These are phyloP conservation scores for Hyposoter dolosus DNA, from an alignment of 2,888 invertebrate species.

Conservation along the genomic window DNA sequence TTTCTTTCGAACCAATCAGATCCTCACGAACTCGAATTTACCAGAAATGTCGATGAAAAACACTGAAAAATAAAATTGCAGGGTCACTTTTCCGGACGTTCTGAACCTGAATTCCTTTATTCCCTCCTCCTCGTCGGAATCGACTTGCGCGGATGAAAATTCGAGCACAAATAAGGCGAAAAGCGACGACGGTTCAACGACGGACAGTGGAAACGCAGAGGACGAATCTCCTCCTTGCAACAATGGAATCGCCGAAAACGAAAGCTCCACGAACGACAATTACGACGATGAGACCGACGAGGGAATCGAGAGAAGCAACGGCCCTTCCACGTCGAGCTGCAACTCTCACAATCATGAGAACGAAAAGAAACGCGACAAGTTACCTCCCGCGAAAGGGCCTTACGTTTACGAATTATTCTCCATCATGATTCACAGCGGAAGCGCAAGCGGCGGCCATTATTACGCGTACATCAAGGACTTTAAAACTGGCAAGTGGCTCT, in stretches of 20 bases:
- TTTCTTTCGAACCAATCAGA: not conserved
- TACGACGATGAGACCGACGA: constrained; percentile 88
- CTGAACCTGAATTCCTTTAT: constrained; percentile 92
- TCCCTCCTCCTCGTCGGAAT: constrained; percentile 78
- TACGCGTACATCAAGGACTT: constrained; percentile 96
- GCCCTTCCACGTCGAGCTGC: constrained; percentile 83
- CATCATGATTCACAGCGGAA: constrained; percentile 96
- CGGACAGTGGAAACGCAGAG: constrained; percentile 89
- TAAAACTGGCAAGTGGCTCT: constrained; percentile 91
- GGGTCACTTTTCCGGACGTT: constrained; percentile 93
- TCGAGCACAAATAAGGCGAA: constrained; percentile 85
- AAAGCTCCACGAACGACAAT: constrained; percentile 74
- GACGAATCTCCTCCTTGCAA: constrained; percentile 85
- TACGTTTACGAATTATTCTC: constrained; percentile 95
- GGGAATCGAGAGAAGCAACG: constrained; percentile 88
- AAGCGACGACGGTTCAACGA: constrained; percentile 89
- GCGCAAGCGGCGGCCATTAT: constrained; percentile 96
- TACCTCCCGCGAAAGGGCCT: constrained; percentile 86
- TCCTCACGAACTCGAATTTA: not conserved
- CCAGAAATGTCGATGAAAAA: not conserved
- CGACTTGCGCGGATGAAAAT: constrained; percentile 84
- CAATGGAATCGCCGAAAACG: constrained; percentile 75
- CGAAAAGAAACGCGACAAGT: constrained; percentile 85
- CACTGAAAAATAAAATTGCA: constrained; percentile 81
- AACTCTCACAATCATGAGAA: constrained; percentile 85